Base-by-base conservation (phyloP, 2,113 vertebrate species). In the Eptesicus fuscus region DNA sequence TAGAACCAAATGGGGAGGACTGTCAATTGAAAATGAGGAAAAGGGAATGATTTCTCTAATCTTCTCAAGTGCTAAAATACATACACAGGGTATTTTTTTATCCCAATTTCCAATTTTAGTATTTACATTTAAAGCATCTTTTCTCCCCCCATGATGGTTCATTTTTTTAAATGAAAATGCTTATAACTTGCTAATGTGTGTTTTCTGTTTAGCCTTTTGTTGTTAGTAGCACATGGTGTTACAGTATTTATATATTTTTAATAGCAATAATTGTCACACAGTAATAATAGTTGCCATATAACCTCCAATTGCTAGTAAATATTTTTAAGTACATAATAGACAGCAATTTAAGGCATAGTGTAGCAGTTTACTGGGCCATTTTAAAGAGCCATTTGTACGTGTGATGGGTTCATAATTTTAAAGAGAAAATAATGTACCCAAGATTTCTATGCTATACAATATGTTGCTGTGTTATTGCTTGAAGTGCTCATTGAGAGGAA, bases 341-440 rank as follows among this genome's bases (percentile, higher is more conserved):
- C 96, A 95, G 96, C 95, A 95, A 94, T 96, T 95, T 93, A 97
- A 97, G 91, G 83, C 96, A 96, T 82, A 96, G 80, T 76, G 49
- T 92, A 97, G 83, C 92, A 95, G 94, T 97, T 98, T 98, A 98
- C 93, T 96, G 97, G 97, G 96, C 95, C 40, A 6, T 98, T 98
- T 98, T 96, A 97, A 96, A 91, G 61, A 97, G 97, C 97, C 94
- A 94, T 96, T 98, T 96, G 96, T 97, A 97, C 67, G 70, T 97
- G 96, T 97, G 97, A 98, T 95, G 96, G 97, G 95, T 93, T 98
- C 97, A 97, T 98, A 97, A 96, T 97, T 98, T 96, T 95, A 89
- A 97, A 96, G 96, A 89, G 96, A 96, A 79, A 97, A 93, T 90
- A 89, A 96, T 97, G 80, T 95, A 73, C 0, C 78, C 88, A 93